Base-by-base conservation (phyloP, 2,888 invertebrate genomes). In the Drosophila recens region DNA sequence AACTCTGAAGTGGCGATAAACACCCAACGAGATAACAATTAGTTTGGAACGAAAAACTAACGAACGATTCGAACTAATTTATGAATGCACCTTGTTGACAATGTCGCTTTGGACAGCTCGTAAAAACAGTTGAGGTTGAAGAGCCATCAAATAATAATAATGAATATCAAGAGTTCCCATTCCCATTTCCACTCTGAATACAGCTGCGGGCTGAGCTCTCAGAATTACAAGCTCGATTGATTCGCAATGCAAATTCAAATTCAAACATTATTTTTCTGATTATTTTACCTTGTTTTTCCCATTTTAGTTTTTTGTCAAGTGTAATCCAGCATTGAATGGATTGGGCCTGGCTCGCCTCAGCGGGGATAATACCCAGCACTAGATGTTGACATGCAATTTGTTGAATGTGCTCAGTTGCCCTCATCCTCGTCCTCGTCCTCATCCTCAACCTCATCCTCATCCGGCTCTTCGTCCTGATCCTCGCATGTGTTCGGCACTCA, bases 331-430 rank as follows among this genome's bases (percentile, higher is more conserved):
- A 49, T 23, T 23, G 53, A 43, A 52, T 58, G 46, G 53, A 33
- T 43, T 42, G 51, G 49, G 62, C 38, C 52, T 20, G 27, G 27
- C 27, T 52, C 23, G 27, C 20, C 36, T 57, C 49, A 42, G 57
- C 36, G 56, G 64, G 83, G 78, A 82, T 82, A 75, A 89, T 85
- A 71, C 86, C 56, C 67, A 49, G 61, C 62, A 49, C 66, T 54
- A 78, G 88, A 72, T 86, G 88, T 86, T 86, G 85, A 86, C 85
- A 89, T 89, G 77, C 89, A 86, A 88, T 90, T 90, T 89, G 84
- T 82, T 73, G 75, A 81, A 79, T 79, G 75, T 66, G 59, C 66
- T 81, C 56, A 36, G 49, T 43, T 48, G 73, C 48, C 52, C 69
- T 38, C 65, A 45, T 46, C 20, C 27, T 40, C 30, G 10, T 51